Conservation (phyloP, 2,113 vertebrate genomes). For the Prietella phreatophila region DNA sequence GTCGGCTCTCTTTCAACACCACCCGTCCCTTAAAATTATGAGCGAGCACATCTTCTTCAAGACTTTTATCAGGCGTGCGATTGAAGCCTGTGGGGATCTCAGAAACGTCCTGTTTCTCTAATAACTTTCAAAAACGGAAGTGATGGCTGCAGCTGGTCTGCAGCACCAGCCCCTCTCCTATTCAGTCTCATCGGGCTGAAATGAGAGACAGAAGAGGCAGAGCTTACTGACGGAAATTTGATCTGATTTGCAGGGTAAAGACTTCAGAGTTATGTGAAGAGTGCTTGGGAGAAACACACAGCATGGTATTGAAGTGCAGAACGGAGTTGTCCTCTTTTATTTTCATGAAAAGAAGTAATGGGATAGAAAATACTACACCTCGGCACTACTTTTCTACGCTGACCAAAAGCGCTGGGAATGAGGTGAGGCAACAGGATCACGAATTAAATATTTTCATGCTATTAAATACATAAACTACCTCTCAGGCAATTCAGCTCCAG, state of each 20-base stretch:
- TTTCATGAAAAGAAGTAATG: conserved; percentile 26
- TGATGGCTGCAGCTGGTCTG: conserved; percentile 31
- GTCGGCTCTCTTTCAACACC: neutral
- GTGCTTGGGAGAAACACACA: conserved; percentile 8
- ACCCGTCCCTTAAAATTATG: conserved; percentile 7
- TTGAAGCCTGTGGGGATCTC: conserved; percentile 26
- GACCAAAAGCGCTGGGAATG: neutral
- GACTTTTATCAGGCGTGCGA: conserved; percentile 12
- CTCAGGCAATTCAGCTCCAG: neutral
- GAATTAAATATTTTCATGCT: neutral
- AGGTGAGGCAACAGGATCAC: neutral
- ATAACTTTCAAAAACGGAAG: conserved; percentile 27
- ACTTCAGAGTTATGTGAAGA: conserved; percentile 3
- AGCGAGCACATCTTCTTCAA: conserved; percentile 19
- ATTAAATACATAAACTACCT: conserved; percentile 3
- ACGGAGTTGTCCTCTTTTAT: conserved; percentile 22
- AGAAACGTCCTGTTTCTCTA: neutral
- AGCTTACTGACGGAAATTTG: conserved; percentile 54
- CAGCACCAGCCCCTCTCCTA: conserved; percentile 8
- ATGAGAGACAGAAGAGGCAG: conserved; percentile 61
- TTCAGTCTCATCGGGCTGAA: conserved; percentile 63
- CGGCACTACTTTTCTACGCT: neutral
- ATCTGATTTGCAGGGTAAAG: conserved; percentile 29
- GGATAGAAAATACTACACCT: neutral
- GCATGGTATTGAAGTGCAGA: conserved; percentile 23